phyloP scores from a whole-genome alignment of 1,140 invertebrate species.

The Watersipora subatra region DNA sequence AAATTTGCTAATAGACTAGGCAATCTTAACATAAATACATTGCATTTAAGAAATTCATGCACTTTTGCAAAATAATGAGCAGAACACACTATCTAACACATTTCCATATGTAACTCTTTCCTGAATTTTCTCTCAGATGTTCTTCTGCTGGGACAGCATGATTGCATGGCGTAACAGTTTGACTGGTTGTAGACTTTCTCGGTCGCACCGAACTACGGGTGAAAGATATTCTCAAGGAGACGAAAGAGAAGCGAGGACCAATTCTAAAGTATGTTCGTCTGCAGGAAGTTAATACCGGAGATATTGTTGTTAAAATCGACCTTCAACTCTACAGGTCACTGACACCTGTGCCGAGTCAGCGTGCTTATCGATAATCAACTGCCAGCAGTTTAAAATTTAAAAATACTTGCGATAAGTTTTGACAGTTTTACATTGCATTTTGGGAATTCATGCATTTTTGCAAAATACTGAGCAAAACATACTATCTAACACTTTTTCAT shows the following conservation, averaged over 20 bases:
- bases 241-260: constrained; percentile 48
- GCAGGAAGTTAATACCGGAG: constrained; percentile 57
- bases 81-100: too few relatives aligned
- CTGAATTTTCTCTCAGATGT: too few relatives aligned
- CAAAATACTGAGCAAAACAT: not conserved
- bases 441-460: not conserved
- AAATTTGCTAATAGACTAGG: too few relatives aligned
- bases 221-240: constrained; percentile 52
- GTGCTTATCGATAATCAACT: not conserved
- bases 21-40: not conserved
- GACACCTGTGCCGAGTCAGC: not conserved
- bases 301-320: constrained; percentile 59
- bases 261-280: constrained; percentile 55
- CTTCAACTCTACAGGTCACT: constrained; percentile 51
- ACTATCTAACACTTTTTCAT: too few relatives aligned
- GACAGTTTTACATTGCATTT: not conserved
- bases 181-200: constrained; percentile 58
- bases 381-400: not conserved
- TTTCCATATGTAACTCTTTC: too few relatives aligned
- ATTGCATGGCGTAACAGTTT: too few relatives aligned
- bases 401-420: not conserved
- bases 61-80: not conserved
- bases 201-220: constrained; percentile 61
- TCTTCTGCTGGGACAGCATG: too few relatives aligned
- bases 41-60: not conserved